Conservation (phyloP, 2,888 invertebrate species). For the Mythimna loreyi region DNA sequence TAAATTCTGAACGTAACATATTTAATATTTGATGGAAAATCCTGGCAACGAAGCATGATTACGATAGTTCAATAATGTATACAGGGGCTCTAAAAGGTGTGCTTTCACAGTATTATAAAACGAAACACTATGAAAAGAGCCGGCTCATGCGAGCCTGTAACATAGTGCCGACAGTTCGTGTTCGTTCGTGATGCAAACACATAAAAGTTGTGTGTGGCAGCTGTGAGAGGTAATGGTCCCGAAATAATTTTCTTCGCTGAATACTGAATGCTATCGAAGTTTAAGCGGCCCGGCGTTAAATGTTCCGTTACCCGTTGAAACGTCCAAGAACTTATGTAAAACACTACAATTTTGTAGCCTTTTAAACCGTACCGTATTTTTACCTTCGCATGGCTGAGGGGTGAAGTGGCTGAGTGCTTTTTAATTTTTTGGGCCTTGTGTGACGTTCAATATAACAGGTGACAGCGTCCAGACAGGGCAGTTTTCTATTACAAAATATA, state of each 20-base stretch:
- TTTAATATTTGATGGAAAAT: slow-evolving; percentile 16
- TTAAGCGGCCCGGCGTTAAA: slow-evolving; percentile 71
- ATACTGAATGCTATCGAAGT: slow-evolving; percentile 78
- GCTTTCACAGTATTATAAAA: slow-evolving; percentile 53
- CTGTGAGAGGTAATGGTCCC: slow-evolving; percentile 81
- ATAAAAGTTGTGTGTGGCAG: slow-evolving; percentile 77
- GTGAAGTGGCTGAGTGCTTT: slow-evolving; percentile 38
- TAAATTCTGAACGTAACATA: slow-evolving; percentile 6
- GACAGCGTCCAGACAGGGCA: slow-evolving; percentile 49
- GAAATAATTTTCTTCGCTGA: slow-evolving; percentile 80
- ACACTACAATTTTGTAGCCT: slow-evolving; percentile 44
- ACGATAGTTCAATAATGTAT: slow-evolving; percentile 47
- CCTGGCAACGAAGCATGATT: slow-evolving; percentile 31
- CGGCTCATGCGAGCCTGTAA: slow-evolving; percentile 51
- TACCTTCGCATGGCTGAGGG: slow-evolving; percentile 18
- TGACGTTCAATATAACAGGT: slow-evolving; percentile 32
- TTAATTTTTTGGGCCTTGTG: slow-evolving; percentile 40
- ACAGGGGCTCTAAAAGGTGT: slow-evolving; percentile 46
- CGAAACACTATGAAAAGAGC: slow-evolving; percentile 54
- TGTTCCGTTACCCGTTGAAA: slow-evolving; percentile 74
- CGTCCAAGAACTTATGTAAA: slow-evolving; percentile 57
- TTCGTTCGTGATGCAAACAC: slow-evolving; percentile 70
- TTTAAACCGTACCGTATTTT: slow-evolving; percentile 25
- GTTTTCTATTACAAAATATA: slow-evolving; percentile 56
- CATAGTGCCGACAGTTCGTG: slow-evolving; percentile 59